These are phyloP conservation scores for Rostratula benghalensis DNA, from an alignment of 2,113 vertebrate genomes.

Conservation along the genomic window DNA sequence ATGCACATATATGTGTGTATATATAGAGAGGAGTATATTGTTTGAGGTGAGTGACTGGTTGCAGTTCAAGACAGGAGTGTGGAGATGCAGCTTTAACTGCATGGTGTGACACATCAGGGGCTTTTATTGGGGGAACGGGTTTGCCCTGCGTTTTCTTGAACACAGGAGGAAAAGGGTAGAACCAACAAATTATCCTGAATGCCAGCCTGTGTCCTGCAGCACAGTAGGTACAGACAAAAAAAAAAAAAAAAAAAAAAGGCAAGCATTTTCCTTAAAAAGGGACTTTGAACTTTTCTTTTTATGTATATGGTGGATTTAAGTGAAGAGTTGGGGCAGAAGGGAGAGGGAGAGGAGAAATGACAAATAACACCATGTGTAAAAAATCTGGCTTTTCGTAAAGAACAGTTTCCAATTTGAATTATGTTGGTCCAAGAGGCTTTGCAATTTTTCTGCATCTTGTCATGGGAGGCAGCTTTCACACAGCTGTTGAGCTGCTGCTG, in stretches of 20 bases:
- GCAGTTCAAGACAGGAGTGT: not conserved
- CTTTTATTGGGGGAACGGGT: not conserved
- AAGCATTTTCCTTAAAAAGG: not conserved
- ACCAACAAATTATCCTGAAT: not conserved
- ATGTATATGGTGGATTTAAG: not conserved
- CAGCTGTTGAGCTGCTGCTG: slow-evolving; percentile 69
- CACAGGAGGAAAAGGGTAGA: not conserved
- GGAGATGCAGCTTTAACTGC: not conserved
- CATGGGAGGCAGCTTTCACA: slow-evolving; percentile 68
- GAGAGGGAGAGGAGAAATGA: slow-evolving; percentile 5
- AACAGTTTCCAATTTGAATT: slow-evolving; percentile 63
- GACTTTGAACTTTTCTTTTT: slow-evolving; percentile 25
- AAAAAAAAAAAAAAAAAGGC: not conserved
- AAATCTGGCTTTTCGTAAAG: slow-evolving; percentile 59
- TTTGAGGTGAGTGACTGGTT: not conserved
- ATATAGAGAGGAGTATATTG: not conserved
- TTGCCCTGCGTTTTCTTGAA: not conserved
- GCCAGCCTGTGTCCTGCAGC: not conserved
- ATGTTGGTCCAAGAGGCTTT: slow-evolving; percentile 65
- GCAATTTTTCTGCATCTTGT: slow-evolving; percentile 75
- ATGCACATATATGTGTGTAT: not conserved
- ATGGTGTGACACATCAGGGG: not conserved
- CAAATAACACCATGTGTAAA: slow-evolving; percentile 49
- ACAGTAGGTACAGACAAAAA: not conserved
- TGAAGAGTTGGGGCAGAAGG: not conserved